Conservation (phyloP, 2,113 vertebrate genomes). For the Gasterosteus nipponicus region DNA sequence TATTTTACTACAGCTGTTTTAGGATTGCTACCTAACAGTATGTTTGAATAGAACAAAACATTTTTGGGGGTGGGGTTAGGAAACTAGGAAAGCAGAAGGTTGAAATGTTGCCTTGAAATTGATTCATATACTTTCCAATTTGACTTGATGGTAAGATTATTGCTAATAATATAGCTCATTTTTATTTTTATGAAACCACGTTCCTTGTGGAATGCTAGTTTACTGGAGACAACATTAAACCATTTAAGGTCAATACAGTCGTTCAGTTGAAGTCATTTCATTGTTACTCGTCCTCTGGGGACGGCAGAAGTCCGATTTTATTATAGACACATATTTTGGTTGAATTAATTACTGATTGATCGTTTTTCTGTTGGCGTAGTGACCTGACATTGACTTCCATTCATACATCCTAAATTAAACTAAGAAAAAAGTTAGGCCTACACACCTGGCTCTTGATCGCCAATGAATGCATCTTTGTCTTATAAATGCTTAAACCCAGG, state of each 20-base stretch:
- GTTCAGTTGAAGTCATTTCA: no score
- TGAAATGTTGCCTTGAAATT: neutral
- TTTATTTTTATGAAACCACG: no score
- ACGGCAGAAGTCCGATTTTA: neutral
- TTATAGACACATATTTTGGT: neutral
- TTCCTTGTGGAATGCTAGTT: neutral
- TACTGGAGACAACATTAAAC: neutral
- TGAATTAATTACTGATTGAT: neutral
- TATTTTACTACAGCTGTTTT: neutral
- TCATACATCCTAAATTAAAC: neutral
- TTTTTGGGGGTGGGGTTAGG: neutral
- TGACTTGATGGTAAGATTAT: neutral
- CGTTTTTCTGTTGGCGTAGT: neutral
- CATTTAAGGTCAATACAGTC: no score
- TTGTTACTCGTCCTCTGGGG: no score
- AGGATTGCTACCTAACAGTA: neutral
- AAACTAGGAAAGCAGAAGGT: neutral
- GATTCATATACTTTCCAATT: neutral
- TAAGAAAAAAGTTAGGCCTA: neutral
- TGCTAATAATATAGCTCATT: neutral
- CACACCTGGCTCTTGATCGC: neutral
- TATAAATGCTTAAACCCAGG: no score
- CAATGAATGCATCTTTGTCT: neutral
- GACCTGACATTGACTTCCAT: neutral
- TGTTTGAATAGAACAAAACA: neutral